Percentiles rank a stretch among this genome's conserved stretches.
Evolutionary conservation across 1,140 invertebrate species (phyloP).

Genomic region (Vollenhovia emeryi): DNA sequence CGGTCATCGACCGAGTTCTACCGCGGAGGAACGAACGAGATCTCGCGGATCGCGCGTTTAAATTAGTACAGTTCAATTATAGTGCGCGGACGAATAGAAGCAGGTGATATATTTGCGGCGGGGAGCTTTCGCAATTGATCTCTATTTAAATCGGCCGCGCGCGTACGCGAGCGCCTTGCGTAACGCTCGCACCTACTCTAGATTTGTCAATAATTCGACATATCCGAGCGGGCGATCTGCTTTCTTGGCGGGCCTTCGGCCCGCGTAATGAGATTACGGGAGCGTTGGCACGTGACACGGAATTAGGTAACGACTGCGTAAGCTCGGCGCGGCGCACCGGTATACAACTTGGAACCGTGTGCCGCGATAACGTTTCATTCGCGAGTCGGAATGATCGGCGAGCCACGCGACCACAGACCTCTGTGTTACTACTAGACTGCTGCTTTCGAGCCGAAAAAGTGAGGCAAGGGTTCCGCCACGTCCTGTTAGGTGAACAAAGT

Average conservation of each 20-base stretch:
- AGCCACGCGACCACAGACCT: too few relatives aligned
- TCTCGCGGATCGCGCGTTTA: slow-evolving; percentile 21
- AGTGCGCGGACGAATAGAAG: neutral
- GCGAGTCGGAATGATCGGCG: slow-evolving; percentile 21
- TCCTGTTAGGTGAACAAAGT: too few relatives aligned
- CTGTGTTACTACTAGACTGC: too few relatives aligned
- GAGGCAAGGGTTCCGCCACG: too few relatives aligned
- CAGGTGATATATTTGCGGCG: slow-evolving; percentile 52
- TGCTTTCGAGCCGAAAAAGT: too few relatives aligned
- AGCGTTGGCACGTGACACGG: slow-evolving; percentile 9
- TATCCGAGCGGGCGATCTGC: slow-evolving; percentile 63
- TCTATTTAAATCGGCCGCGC: slow-evolving; percentile 62
- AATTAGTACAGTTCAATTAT: slow-evolving; percentile 67
- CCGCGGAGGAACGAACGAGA: slow-evolving; percentile 30
- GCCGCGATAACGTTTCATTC: neutral
- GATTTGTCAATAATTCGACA: slow-evolving; percentile 60
- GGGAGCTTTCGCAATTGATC: slow-evolving; percentile 64
- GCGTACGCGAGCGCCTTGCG: slow-evolving; percentile 17
- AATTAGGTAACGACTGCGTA: slow-evolving; percentile 13
- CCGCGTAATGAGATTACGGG: slow-evolving; percentile 53
- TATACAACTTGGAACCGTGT: neutral
- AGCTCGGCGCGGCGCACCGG: neutral
- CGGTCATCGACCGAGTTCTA: slow-evolving; percentile 71
- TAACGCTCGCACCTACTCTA: slow-evolving; percentile 34
- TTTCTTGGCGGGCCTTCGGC: slow-evolving; percentile 20